Conservation (phyloP, 2,888 invertebrate genomes). For the Drosophila austrosaltans region DNA sequence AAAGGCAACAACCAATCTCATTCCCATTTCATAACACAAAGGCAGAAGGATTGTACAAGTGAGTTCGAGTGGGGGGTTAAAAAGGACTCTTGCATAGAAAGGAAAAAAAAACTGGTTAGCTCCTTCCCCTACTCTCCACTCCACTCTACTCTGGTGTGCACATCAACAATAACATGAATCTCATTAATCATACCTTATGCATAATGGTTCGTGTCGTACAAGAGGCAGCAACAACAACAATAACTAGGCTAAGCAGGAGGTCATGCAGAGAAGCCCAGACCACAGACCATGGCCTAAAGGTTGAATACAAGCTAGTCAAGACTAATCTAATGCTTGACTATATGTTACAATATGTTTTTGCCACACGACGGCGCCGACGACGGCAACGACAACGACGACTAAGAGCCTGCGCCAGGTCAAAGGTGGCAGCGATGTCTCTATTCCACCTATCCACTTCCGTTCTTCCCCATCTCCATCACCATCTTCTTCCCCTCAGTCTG, state of each 20-base stretch:
- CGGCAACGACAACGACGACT: slow-evolving; percentile 16
- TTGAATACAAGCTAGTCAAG: slow-evolving; percentile 32
- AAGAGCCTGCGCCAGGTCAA: slow-evolving; percentile 34
- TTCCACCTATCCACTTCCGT: not conserved
- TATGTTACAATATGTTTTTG: slow-evolving; percentile 65
- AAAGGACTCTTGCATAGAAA: slow-evolving; percentile 17
- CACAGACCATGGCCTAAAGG: slow-evolving; percentile 20
- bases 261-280: not conserved
- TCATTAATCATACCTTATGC: slow-evolving; percentile 74
- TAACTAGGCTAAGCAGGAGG: slow-evolving; percentile 11
- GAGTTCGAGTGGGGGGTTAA: not conserved
- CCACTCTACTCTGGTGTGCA: slow-evolving; percentile 32
- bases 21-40: slow-evolving; percentile 4
- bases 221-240: slow-evolving; percentile 34
- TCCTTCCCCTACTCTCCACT: not conserved
- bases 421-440: slow-evolving; percentile 44
- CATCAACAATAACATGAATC: slow-evolving; percentile 73
- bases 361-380: not conserved
- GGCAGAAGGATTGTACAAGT: not conserved
- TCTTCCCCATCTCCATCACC: not conserved
- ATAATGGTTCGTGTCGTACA: slow-evolving; percentile 69
- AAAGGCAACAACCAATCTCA: slow-evolving; percentile 16
- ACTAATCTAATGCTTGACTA: slow-evolving; percentile 52
- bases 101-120: slow-evolving; percentile 16
- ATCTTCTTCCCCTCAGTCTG: too few species aligned